phyloP scores from a whole-genome alignment of 2,797 vertebrate genomes.

The Tenualosa thibaudeaui region DNA sequence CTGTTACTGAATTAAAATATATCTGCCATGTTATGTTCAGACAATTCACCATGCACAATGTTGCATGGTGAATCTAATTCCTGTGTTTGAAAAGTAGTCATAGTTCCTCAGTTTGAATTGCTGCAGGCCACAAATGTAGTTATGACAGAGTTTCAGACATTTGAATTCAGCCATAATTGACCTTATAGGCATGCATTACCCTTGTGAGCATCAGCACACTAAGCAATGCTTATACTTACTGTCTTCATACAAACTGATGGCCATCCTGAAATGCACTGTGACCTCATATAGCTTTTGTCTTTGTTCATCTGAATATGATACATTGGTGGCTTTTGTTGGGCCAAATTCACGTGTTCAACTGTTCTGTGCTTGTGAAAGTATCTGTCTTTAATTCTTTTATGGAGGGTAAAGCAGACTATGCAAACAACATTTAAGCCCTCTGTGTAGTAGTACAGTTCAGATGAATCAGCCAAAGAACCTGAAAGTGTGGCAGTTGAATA shows the following conservation, averaged over 20 bases:
- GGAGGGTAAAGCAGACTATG: background rate
- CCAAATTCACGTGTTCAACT: background rate
- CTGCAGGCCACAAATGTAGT: background rate
- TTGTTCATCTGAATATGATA: background rate
- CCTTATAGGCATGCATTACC: no score
- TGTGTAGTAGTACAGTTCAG: background rate
- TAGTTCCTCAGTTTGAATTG: background rate
- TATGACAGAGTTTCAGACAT: background rate
- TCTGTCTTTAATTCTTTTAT: background rate
- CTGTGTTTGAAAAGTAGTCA: background rate
- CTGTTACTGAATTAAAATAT: background rate
- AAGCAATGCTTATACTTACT: background rate
- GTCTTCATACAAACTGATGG: background rate
- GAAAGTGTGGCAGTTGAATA: constrained; percentile 56
- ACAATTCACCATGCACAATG: background rate
- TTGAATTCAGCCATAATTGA: no score
- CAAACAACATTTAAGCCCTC: background rate
- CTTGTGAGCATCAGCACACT: background rate
- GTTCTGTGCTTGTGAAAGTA: background rate
- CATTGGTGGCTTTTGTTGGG: background rate
- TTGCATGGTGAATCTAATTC: background rate
- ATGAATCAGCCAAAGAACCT: background rate
- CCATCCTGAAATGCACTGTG: background rate
- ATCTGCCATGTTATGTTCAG: background rate
- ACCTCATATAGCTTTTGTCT: background rate